Evolutionary conservation across 2,113 vertebrate species (phyloP), one percentile per base, ranked within the genome.

Genomic region (Setophaga coronata): DNA sequence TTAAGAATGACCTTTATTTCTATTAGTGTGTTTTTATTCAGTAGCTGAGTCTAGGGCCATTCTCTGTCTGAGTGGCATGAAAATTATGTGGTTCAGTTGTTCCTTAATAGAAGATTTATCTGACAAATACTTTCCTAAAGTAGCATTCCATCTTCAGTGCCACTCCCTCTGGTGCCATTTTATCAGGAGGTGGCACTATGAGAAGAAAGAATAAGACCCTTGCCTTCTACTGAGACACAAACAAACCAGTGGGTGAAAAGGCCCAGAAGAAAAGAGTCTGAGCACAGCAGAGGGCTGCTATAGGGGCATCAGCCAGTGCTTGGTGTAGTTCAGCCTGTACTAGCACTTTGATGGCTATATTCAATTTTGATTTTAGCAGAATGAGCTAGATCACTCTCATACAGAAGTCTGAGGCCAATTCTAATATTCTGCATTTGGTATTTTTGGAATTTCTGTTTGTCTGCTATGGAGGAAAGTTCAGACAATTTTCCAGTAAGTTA

Each of bases 381-480:
- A 42, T 51, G 51, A 53, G 36, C 36, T 38, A 53, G 18, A 29
- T 53, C 10, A 17, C 18, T 53, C 29, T 69, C 43, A 6, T 5
- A 0, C 25, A 10, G 42, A 77, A 80, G 15, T 72, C 50, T 86
- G 57, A 85, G 85, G 50, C 74, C 74, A 95, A 26, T 31, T 51
- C 51, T 81, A 45, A 85, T 87, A 76, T 57, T 93, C 74, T 70
- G 28, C 66, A 28, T 61, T 94, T 67, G 70, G 26, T 89, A 82
- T 93, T 93, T 95, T 95, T 95, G 42, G 50, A 86, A 93, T 96
- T 95, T 26, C 60, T 95, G 45, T 90, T 95, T 91, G 66, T 90
- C 38, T 93, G 31, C 61, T 86, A 24, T 62, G 58, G 62, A 88
- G 47, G 25, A 83, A 90, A 91, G 71, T 82, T 64, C 76, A 93